Evolutionary conservation across 2,797 vertebrate species (phyloP).

Genomic region (Platyrinchus mystaceus): DNA sequence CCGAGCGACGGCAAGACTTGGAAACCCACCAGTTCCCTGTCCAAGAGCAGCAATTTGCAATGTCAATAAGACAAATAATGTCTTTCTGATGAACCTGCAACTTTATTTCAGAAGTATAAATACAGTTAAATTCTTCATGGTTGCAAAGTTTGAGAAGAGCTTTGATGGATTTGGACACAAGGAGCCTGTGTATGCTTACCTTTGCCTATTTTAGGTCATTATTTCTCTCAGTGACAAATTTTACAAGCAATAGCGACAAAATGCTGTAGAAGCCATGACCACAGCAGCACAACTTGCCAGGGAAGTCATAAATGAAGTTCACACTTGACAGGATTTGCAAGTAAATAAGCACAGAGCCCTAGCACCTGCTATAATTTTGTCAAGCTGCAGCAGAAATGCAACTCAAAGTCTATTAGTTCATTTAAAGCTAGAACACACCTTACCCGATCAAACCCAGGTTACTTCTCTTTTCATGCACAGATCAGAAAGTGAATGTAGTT

Average conservation of each 20-base stretch:
- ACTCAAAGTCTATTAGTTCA: background rate
- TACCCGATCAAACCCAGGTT: background rate
- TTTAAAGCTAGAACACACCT: background rate
- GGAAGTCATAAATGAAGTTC: constrained; percentile 29
- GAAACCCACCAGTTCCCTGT: background rate
- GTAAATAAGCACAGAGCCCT: constrained; percentile 41
- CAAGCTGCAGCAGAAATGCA: constrained; percentile 21
- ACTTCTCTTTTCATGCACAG: background rate
- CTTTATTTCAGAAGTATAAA: background rate
- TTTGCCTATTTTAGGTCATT: background rate
- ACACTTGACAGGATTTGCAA: constrained; percentile 53
- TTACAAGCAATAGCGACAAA: constrained; percentile 31
- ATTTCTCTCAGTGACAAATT: background rate
- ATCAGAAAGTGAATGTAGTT: background rate
- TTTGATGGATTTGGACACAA: background rate
- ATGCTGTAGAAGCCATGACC: constrained; percentile 12
- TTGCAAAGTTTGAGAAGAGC: background rate
- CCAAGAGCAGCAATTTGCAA: background rate
- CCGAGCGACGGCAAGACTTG: accelerated
- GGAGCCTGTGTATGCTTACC: background rate
- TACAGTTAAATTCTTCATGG: background rate
- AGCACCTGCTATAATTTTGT: background rate
- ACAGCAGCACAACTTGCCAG: background rate
- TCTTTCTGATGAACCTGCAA: background rate
- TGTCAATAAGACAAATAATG: background rate